A percentile compares a stretch with the other conserved stretches of the same genome.
phyloP scores from a whole-genome alignment of 2,888 invertebrate species.

The Trissolcus japonicus region DNA sequence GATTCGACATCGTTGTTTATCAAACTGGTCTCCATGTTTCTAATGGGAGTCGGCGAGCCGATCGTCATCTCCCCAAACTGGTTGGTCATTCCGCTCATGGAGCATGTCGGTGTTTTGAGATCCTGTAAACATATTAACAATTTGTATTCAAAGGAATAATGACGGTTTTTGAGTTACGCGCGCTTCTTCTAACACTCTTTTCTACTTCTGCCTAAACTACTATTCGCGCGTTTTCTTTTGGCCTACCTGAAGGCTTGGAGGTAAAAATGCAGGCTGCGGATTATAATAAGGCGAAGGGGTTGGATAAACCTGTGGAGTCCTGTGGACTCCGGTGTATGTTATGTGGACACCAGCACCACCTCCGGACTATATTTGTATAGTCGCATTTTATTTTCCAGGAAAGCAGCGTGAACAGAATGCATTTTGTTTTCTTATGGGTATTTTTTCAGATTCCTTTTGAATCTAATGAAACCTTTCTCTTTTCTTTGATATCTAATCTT shows the following conservation, averaged over 20 bases:
- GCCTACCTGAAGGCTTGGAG: constrained; percentile 73
- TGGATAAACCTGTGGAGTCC: constrained; percentile 75
- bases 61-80: constrained; percentile 73
- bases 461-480: constrained; percentile 19
- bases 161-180: too few relatives aligned
- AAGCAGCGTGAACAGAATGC: constrained; percentile 71
- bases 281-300: constrained; percentile 74
- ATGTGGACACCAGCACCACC: constrained; percentile 72
- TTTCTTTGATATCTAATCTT: not conserved
- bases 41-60: constrained; percentile 71
- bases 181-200: too few relatives aligned
- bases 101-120: constrained; percentile 72
- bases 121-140: constrained; percentile 64
- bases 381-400: constrained; percentile 65
- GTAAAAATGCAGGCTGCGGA: constrained; percentile 75
- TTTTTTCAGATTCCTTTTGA: constrained; percentile 47
- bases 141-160: too few relatives aligned
- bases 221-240: constrained; percentile 8
- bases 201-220: not conserved
- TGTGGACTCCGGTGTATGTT: constrained; percentile 72
- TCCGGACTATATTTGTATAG: constrained; percentile 67
- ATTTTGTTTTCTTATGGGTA: constrained; percentile 53
- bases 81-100: constrained; percentile 72
- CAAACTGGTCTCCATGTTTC: constrained; percentile 80
- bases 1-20: constrained; percentile 83